A percentile compares a stretch with the other conserved stretches of the same genome.
Evolutionary conservation across 2,888 invertebrate genomes (phyloP).

Genomic region (Tenthredo mesomela): DNA sequence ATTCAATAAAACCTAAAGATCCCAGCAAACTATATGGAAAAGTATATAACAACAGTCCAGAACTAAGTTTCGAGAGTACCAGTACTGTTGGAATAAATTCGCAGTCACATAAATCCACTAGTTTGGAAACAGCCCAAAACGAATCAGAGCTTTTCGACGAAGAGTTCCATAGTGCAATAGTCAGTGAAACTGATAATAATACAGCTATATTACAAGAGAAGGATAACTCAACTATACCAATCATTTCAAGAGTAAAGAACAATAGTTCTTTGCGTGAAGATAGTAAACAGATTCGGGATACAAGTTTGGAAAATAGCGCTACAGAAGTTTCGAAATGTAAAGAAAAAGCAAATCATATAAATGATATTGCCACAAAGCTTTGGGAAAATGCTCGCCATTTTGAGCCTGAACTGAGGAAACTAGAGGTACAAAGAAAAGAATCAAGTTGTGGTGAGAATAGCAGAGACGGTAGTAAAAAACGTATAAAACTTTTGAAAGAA

Average conservation of each 20-base stretch:
- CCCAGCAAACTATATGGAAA: background rate
- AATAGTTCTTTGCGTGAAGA: constrained; percentile 1
- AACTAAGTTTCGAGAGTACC: background rate
- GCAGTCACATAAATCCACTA: background rate
- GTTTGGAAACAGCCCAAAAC: background rate
- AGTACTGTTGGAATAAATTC: background rate
- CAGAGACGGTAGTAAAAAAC: constrained; percentile 56
- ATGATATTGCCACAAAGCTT: constrained; percentile 51
- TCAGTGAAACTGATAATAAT: background rate
- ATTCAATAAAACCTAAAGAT: constrained; percentile 13
- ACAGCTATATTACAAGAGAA: constrained; percentile 16
- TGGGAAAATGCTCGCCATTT: constrained; percentile 50
- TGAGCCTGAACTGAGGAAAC: constrained; percentile 34
- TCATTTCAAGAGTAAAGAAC: background rate
- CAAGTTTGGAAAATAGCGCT: constrained; percentile 8
- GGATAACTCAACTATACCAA: background rate
- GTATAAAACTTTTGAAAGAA: constrained; percentile 62
- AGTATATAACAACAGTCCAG: constrained; percentile 9
- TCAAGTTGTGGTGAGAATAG: background rate
- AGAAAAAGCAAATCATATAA: constrained; percentile 51
- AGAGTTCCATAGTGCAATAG: constrained; percentile 13
- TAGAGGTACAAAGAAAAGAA: background rate
- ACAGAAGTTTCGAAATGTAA: constrained; percentile 29
- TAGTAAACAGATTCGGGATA: background rate
- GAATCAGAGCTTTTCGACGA: background rate